These are phyloP conservation scores for Botia kubotai DNA, from an alignment of 2,797 vertebrate species.

Conservation along the genomic window DNA sequence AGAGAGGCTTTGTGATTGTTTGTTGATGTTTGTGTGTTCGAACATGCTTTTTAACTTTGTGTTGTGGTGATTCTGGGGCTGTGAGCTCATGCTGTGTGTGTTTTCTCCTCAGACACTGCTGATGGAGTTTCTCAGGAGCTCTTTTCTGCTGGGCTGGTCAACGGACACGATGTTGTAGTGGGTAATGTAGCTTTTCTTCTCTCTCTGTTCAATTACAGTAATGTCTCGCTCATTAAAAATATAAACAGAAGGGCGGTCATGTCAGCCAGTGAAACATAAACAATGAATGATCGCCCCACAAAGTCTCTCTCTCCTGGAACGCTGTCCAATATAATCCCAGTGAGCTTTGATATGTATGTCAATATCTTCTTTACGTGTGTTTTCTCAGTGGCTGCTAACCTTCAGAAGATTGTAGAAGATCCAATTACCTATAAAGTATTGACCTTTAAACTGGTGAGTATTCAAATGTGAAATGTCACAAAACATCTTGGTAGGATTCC, in stretches of 20 bases:
- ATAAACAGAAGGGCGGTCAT: no score
- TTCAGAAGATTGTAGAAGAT: constrained; percentile 99
- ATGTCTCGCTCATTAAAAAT: no score
- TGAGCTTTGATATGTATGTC: not conserved
- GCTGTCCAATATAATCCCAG: not conserved
- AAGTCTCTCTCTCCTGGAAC: no score
- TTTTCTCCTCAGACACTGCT: constrained; percentile 86
- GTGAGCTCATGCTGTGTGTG: constrained; percentile 3
- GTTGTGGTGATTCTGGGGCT: constrained; percentile 2
- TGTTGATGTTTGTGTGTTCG: constrained; percentile 21
- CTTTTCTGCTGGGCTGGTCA: constrained; percentile 96
- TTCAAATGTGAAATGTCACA: constrained; percentile 58
- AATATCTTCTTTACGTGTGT: constrained; percentile 36
- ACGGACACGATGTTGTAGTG: constrained; percentile 93
- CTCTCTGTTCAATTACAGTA: not conserved
- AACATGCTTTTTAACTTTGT: not conserved
- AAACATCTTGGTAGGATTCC: not conserved
- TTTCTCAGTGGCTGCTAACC: constrained; percentile 95
- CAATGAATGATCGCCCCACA: no score
- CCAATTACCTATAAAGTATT: constrained; percentile 93
- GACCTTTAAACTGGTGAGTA: constrained; percentile 99
- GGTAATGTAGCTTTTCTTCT: constrained; percentile 71
- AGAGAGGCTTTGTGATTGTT: constrained; percentile 5
- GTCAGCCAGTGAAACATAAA: no score
- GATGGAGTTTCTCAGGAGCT: constrained; percentile 98